Evolutionary conservation across 1,140 invertebrate species (phyloP), one percentile per base, ranked within the genome.

Genomic region (Mya arenaria): DNA sequence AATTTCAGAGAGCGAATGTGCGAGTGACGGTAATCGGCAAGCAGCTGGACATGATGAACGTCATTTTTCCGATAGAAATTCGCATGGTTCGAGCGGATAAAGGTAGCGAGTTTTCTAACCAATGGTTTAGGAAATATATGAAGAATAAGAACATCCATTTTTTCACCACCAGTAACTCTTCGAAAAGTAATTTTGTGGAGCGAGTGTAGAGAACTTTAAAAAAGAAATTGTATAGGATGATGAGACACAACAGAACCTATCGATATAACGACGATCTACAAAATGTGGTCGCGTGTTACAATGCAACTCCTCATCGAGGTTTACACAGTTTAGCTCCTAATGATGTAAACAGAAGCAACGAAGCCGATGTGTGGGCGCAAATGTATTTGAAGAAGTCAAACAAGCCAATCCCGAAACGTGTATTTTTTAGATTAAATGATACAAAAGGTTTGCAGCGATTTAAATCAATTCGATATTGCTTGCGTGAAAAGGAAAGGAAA

Each of bases 101-200:
- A 62, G 84, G 75, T 10, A 56, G 65, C 25, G 84, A 85, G 23
- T 78, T 85, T 39, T 66, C 44, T 19, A 74, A 73, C 55, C 39
- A 68, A 30, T 28, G 48, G 3, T 68, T 80, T 41, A 62, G 63
- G 60, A 74, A 44, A 28, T 85, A 58, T 55, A 37, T 72, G 32
- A 74, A 69, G 52, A 32, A 58, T 28, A 17, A 80, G 36, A 37
- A 63, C 28, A 73, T 85, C 4, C 44, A 85, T 19, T 52, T 71
- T 25, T 80, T 79, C 34, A 68, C 60, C 13, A 78, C 78, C 36
- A 55, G 75, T 32, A 85, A 83, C 41, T 39, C 41, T 23, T 44
- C 72, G n/a, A 86, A 85, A 73, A 73, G 66, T 32, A 80, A 79
- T 68, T 82, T 63, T 41, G 75, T 75, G 8, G 77, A 86, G 65